Conservation (phyloP, 2,113 vertebrate species). For the Erpornis zantholeuca region DNA sequence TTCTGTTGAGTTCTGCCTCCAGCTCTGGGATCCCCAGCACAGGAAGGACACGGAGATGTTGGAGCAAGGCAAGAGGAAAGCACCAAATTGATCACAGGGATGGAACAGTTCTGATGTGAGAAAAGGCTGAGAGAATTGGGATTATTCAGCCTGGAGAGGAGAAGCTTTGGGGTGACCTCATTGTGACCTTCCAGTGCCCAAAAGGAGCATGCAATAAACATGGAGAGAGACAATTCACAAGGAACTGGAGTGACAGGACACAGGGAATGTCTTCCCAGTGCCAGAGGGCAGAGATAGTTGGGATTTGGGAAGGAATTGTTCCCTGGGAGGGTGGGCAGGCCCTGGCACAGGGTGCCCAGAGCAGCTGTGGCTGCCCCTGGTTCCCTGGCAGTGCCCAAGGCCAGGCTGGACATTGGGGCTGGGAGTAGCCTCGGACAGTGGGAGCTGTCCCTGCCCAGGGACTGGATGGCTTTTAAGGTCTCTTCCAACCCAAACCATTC, state of each 20-base stretch:
- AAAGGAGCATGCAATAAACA: neutral
- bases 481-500: neutral
- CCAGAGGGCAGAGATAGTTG: neutral
- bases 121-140: neutral
- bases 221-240: neutral
- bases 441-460: neutral
- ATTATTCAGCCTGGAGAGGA: neutral
- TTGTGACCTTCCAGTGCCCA: neutral
- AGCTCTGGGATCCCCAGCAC: neutral
- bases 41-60: neutral
- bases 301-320: neutral
- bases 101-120: neutral
- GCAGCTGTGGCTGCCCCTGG: neutral
- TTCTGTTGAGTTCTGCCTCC: neutral
- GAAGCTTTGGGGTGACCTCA: neutral
- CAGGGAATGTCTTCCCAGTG: neutral
- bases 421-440: neutral
- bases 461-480: neutral
- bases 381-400: neutral
- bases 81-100: neutral
- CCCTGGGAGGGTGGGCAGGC: neutral
- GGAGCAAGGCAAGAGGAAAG: neutral
- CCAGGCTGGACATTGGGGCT: fast-evolving
- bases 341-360: neutral
- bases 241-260: neutral